Base-by-base conservation (phyloP, 1,140 invertebrate genomes). In the Drosophila subobscura region DNA sequence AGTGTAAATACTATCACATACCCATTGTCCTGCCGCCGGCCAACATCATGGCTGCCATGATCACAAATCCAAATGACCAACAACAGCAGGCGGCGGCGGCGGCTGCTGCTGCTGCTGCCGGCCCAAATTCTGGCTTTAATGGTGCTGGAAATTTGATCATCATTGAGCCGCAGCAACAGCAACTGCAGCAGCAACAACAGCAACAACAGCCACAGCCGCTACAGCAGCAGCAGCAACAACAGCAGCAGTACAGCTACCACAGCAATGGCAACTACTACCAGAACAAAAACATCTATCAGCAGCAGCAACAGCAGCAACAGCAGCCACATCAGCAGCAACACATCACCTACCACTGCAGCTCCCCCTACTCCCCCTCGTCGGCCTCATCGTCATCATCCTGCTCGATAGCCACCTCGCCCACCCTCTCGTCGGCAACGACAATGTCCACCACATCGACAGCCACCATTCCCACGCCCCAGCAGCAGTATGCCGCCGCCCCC, bases 1-100 rank as follows among this genome's bases (percentile, higher is more conserved):
- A 95, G 92, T 98, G 97, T 95, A 97, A 97, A 95, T 98, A 96
- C 94, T 97, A 97, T 94, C 96, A 97, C 94, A 96, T 97, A 94
- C 96, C 96, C 88, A 94, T 96, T 92, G 94, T 94, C 83, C 93
- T 96, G 93, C 96, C 96, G 85, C 95, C 96, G 86, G 95, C 96
- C 74, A 91, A 91, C 75, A 86, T 91, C 52, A 91, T 91, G 91
- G 90, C 91, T 53, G 90, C 90, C 55, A 88, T 90, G 75, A 90
- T 90, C 44, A 89, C 77, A 74, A 91, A 70, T 73, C 89, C 79
- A 33, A 72, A 60, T 63, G 81, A 90, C 53, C 71, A 74, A 50
- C 74, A 90, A 67, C 61, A 63, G 50, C 54, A 65, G 42, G 73
- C 60, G n/a, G 46, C 40, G 23, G 64, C 70, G 29, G 61, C 80